Evolutionary conservation across 2,888 invertebrate genomes (phyloP), one percentile per base, ranked within the genome.

Genomic region (Drosophila ustulata): DNA sequence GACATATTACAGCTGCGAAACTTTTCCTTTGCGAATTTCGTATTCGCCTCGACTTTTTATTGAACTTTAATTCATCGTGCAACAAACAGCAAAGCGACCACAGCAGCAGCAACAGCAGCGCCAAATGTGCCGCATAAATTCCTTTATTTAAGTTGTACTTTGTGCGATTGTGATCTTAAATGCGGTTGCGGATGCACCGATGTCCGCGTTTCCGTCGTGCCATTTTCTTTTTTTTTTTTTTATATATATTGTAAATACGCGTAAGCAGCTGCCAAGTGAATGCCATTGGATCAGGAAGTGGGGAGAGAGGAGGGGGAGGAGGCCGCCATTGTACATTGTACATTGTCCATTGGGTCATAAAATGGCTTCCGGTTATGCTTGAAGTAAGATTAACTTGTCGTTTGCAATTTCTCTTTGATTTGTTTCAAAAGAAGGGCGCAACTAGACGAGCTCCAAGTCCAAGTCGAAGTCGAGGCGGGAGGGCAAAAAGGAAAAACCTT

Each of bases 401-500:
- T 90, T 90, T 89, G 82, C 91, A 89, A 90, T 90, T 90, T 90
- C 89, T 88, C 83, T 89, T 90, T 90, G 91, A 90, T 90, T 90
- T 90, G 89, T 88, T 89, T 78, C 82, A 69, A 75, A 78, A 62
- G 57, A 61, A 47, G 56, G 56, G n/a, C 59, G 28, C 43, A 61
- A 13, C 55, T 67, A 61, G 63, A 25, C 45, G 23, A 50, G 25
- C 7, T 30, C 23, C 32, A 1, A 3, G 25, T 30, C 23, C 32
- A 1, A 3, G 25, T 25, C 26, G 58, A 37, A n/a, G 37, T 59
- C 28, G 11, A 9, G 43, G 8, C 6, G 9, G n/a, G 3, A 32
- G 43, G 43, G 45, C 9, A 13, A 32, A 41, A 32, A 45, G 46
- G 23, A 6, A 43, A 18, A 18, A 18, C 3, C 26, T 6, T 9